Base-by-base conservation (phyloP, 2,113 vertebrate genomes). In the Capra hircus region DNA sequence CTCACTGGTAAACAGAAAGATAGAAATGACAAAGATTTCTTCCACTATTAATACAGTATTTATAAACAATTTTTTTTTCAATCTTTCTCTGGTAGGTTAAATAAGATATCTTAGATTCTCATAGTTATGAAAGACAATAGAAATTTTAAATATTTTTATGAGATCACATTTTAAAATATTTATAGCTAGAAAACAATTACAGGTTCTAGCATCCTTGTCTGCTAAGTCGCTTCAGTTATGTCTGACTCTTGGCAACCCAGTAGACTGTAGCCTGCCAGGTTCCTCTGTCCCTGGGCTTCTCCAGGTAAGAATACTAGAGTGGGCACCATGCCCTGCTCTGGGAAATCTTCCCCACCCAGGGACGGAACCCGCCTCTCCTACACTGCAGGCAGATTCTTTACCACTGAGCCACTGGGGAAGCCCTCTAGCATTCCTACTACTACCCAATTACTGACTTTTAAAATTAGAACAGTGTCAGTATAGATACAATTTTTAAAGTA, bases 1-100 rank as follows among this genome's bases (percentile, higher is more conserved):
- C 50, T 98, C 59, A 52, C 30, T 81, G 87, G 27, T 27, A 97
- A 98, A 97, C 8, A 84, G 55, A 57, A 98, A 97, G 91, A 95
- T 28, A 97, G 16, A 95, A 96, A 52, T 83, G 64, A 97, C 19
- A 43, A 96, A 82, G 71, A 95, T 40, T 91, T 78, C 11, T n/a
- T 84, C 25, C 5, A 71, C 17, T 36, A 55, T 83, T 78, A 97
- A 93, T 97, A 91, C 30, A 53, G 78, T 81, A 93, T n/a, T 80
- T 78, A 4, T 89, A 53, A 96, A 16, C 40, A 40, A 40, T 40
- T 50, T 67, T 53, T 11, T 33, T n/a, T 90, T 86, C 25, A 10
- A 64, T 64, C 81, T 86, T n/a, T 89, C 17, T 88, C 21, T 52
- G 55, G 60, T 28, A n/a, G 15, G 33, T 80, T n/a, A 67, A 52